phyloP scores from a whole-genome alignment of 2,113 vertebrate species.

The Archocentrus centrarchus region DNA sequence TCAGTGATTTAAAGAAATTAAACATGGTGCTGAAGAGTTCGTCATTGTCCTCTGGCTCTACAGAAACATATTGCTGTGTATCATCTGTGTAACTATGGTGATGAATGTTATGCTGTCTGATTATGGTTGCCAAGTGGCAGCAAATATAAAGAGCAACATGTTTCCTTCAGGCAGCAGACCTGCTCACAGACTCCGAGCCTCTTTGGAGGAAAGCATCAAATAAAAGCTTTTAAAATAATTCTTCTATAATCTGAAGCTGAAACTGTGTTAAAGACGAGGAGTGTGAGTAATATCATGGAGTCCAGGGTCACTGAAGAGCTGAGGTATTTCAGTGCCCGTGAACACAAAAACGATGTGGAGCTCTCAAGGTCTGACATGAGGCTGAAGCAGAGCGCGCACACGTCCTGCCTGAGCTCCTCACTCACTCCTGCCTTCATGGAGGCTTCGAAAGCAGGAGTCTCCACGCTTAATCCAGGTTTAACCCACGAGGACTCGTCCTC shows the following conservation, averaged over 20 bases:
- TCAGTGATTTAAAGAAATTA: no score
- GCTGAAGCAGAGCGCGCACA: background rate
- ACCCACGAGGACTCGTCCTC: background rate
- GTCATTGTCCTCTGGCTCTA: background rate
- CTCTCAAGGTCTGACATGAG: background rate
- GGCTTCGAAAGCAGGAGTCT: no score
- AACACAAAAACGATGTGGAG: no score
- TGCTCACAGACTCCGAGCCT: background rate
- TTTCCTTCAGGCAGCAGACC: background rate
- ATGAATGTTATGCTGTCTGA: background rate
- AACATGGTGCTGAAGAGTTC: no score
- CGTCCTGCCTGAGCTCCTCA: background rate
- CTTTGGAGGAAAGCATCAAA: background rate
- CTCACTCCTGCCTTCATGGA: no score
- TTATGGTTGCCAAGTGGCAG: background rate
- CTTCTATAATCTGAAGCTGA: background rate
- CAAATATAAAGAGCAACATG: background rate
- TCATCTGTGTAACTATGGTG: background rate
- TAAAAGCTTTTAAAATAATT: no score
- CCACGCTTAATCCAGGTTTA: no score
- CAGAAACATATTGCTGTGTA: background rate
- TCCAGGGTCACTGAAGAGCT: background rate
- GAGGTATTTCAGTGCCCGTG: accelerated
- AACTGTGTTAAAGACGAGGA: background rate
- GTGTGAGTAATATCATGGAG: background rate